Evolutionary conservation across 2,888 invertebrate species (phyloP).

Genomic region (Colletes collaris): DNA sequence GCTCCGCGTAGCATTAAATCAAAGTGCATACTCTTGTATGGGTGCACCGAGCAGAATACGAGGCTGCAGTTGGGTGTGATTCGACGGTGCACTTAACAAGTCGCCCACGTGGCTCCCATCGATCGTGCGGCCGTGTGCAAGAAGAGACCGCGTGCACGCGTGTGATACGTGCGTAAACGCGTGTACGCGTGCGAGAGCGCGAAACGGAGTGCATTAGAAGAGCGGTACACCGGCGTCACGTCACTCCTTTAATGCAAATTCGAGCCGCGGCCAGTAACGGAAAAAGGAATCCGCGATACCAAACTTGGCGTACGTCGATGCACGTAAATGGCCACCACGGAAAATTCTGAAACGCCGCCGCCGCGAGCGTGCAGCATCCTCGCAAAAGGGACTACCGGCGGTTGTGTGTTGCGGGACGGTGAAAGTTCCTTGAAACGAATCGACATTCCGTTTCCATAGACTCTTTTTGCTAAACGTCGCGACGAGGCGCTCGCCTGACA

Average conservation of each 20-base stretch:
- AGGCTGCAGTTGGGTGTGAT: conserved; percentile 66
- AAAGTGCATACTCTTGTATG: conserved; percentile 63
- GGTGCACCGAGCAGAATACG: conserved; percentile 54
- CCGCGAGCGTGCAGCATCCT: conserved; percentile 2
- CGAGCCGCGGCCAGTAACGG: conserved; percentile 25
- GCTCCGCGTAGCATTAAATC: conserved; percentile 60
- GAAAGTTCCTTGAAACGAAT: conserved; percentile 51
- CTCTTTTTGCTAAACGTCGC: background rate
- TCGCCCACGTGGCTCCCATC: conserved; percentile 69
- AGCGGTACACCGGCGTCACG: conserved; percentile 43
- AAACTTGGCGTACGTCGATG: conserved; percentile 45
- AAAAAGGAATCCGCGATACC: conserved; percentile 56
- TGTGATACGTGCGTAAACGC: background rate
- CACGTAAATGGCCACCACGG: conserved; percentile 49
- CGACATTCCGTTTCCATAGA: conserved; percentile 32
- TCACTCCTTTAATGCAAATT: conserved; percentile 60
- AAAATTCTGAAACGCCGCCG: conserved; percentile 44
- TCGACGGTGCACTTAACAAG: conserved; percentile 69
- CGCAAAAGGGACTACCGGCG: conserved; percentile 42
- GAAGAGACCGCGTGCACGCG: background rate
- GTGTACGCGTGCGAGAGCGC: conserved; percentile 15
- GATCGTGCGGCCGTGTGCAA: conserved; percentile 24
- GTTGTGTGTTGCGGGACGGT: conserved; percentile 9
- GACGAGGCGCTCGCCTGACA: background rate
- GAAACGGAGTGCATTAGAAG: conserved; percentile 52